phyloP scores from a whole-genome alignment of 2,888 invertebrate species.

The Xylota sylvarum region DNA sequence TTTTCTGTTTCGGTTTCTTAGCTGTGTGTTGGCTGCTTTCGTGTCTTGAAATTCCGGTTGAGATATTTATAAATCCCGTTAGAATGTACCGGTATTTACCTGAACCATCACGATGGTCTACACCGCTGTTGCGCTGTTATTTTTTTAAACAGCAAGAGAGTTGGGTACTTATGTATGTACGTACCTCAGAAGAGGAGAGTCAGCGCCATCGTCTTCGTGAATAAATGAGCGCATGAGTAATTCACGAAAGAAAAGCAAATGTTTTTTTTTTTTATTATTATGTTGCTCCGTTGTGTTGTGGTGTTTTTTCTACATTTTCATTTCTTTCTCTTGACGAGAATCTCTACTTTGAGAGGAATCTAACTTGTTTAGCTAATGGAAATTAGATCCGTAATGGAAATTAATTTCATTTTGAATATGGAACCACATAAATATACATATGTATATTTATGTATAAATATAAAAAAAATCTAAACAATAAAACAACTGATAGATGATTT shows the following conservation, averaged over 20 bases:
- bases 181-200: constrained; percentile 29
- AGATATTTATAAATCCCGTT: constrained; percentile 80
- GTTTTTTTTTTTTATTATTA: constrained; percentile 33
- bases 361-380: not conserved
- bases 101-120: constrained; percentile 58
- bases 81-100: constrained; percentile 78
- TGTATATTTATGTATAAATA: not conserved
- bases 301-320: constrained; percentile 14
- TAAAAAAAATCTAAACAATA: not conserved
- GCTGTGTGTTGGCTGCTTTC: constrained; percentile 39
- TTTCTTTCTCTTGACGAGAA: constrained; percentile 10
- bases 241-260: constrained; percentile 42
- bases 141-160: constrained; percentile 15
- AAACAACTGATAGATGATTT: not conserved
- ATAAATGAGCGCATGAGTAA: constrained; percentile 59
- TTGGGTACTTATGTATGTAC: not conserved
- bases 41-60: constrained; percentile 79
- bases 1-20: constrained; percentile 20
- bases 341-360: constrained; percentile 19
- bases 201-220: constrained; percentile 6
- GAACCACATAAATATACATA: not conserved
- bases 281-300: constrained; percentile 3
- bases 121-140: constrained; percentile 31
- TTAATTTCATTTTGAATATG: constrained; percentile 8
- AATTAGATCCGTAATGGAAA: not conserved